Percentiles rank a stretch among this genome's conserved stretches.
Conservation (phyloP, 2,888 invertebrate genomes). For the Cephus sareptanus region DNA sequence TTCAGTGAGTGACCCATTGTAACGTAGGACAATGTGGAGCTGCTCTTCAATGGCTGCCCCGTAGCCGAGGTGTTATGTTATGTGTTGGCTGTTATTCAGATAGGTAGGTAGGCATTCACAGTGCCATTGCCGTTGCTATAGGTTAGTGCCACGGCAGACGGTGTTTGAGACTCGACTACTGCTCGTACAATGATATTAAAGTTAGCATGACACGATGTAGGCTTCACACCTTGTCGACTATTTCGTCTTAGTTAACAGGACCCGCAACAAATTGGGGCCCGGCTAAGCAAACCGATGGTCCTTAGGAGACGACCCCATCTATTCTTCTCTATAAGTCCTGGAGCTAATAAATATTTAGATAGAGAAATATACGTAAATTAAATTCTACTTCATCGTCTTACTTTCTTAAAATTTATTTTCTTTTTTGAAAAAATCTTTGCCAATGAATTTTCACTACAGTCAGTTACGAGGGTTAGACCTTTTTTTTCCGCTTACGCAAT, state of each 20-base stretch:
- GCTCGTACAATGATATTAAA: slow-evolving; percentile 22
- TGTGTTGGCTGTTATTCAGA: slow-evolving; percentile 57
- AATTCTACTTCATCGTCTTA: neutral
- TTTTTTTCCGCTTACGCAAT: neutral
- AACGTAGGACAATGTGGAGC: slow-evolving; percentile 54
- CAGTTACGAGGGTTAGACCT: neutral
- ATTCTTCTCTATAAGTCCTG: neutral
- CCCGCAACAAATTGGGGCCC: slow-evolving; percentile 39
- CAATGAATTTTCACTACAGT: neutral
- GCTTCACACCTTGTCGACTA: slow-evolving; percentile 1
- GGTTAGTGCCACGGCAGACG: slow-evolving; percentile 27
- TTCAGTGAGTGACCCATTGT: slow-evolving; percentile 59
- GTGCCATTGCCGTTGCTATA: slow-evolving; percentile 34
- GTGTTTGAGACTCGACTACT: slow-evolving; percentile 34
- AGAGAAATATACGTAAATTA: neutral
- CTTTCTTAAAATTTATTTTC: neutral
- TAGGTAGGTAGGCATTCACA: slow-evolving; percentile 46
- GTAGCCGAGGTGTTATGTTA: slow-evolving; percentile 61
- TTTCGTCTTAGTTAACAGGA: neutral
- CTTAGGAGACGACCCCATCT: neutral
- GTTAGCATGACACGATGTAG: slow-evolving; percentile 5
- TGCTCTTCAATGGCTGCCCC: slow-evolving; percentile 55
- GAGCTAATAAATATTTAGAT: neutral
- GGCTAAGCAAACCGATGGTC: slow-evolving; percentile 32
- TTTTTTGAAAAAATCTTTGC: neutral